Evolutionary conservation across 2,113 vertebrate species (phyloP).

Genomic region (Lucifuga dentata): DNA sequence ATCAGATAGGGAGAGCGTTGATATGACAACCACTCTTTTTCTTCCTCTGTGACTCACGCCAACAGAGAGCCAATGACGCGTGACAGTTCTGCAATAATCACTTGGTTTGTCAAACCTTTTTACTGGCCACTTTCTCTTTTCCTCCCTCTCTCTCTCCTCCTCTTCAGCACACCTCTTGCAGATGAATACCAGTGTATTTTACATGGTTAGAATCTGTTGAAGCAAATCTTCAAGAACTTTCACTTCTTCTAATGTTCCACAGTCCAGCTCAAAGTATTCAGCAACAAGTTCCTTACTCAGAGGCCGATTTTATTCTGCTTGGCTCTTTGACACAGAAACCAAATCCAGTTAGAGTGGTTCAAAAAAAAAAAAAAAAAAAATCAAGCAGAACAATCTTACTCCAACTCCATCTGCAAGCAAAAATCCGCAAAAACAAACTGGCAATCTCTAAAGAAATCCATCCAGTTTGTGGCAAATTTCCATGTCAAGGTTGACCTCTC

Average conservation of each 20-base stretch:
- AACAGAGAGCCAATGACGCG: slow-evolving; percentile 16
- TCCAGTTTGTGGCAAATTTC: not conserved
- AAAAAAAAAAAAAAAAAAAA: not conserved
- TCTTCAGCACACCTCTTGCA: not conserved
- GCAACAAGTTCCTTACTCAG: too few species aligned
- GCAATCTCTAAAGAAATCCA: slow-evolving; percentile 23
- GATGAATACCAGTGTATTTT: not conserved
- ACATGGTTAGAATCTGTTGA: not conserved
- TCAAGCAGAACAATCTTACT: not conserved
- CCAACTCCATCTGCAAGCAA: slow-evolving; percentile 1
- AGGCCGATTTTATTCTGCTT: slow-evolving; percentile 14
- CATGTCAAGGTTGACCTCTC: slow-evolving; percentile 28
- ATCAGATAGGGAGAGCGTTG: slow-evolving; percentile 28
- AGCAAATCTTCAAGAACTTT: slow-evolving; percentile 15
- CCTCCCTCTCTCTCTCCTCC: not conserved
- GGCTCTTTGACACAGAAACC: not conserved
- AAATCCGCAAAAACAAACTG: slow-evolving; percentile 24
- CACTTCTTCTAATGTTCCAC: slow-evolving; percentile 30
- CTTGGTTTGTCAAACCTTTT: slow-evolving; percentile 4
- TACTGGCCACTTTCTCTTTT: slow-evolving; percentile 8
- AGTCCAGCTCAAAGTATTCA: slow-evolving; percentile 8
- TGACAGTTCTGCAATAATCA: slow-evolving; percentile 28
- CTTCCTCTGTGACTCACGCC: slow-evolving; percentile 56
- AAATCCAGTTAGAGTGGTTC: slow-evolving; percentile 15
- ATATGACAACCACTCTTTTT: slow-evolving; percentile 19